Percentiles rank a stretch among this genome's conserved stretches.
These are phyloP conservation scores for Spisula solida DNA, from an alignment of 2,888 invertebrate genomes.

Conservation along the genomic window DNA sequence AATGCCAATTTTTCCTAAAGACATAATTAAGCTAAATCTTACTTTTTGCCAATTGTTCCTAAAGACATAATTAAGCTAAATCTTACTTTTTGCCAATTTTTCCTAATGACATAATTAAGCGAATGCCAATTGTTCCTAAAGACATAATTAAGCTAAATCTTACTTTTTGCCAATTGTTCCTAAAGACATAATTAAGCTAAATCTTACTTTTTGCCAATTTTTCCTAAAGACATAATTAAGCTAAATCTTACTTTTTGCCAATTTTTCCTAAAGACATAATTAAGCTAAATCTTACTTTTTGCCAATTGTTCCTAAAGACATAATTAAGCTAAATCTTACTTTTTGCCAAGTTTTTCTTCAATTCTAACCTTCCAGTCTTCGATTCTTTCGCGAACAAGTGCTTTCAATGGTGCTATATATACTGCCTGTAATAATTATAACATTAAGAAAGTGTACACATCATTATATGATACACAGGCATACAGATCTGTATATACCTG, in stretches of 20 bases:
- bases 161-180: too few relatives aligned
- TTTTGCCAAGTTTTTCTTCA: constrained; percentile 89
- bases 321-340: constrained; percentile 78
- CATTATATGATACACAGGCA: not conserved
- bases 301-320: too few relatives aligned
- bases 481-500: too few relatives aligned
- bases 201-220: too few relatives aligned
- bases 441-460: not conserved
- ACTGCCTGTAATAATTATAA: constrained; percentile 90
- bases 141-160: not conserved
- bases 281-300: too few relatives aligned
- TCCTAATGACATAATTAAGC: too few relatives aligned
- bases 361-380: constrained; percentile 93
- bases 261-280: too few relatives aligned
- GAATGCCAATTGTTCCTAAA: too few relatives aligned
- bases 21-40: constrained; percentile 60
- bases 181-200: constrained; percentile 72
- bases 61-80: too few relatives aligned
- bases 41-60: constrained; percentile 88
- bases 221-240: not conserved
- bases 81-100: constrained; percentile 47
- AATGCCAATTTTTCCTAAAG: too few relatives aligned
- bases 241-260: too few relatives aligned
- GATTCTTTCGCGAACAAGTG: constrained; percentile 98
- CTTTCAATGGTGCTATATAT: constrained; percentile 99